Evolutionary conservation across 2,888 invertebrate species (phyloP).

Genomic region (Coenonympha arcania): DNA sequence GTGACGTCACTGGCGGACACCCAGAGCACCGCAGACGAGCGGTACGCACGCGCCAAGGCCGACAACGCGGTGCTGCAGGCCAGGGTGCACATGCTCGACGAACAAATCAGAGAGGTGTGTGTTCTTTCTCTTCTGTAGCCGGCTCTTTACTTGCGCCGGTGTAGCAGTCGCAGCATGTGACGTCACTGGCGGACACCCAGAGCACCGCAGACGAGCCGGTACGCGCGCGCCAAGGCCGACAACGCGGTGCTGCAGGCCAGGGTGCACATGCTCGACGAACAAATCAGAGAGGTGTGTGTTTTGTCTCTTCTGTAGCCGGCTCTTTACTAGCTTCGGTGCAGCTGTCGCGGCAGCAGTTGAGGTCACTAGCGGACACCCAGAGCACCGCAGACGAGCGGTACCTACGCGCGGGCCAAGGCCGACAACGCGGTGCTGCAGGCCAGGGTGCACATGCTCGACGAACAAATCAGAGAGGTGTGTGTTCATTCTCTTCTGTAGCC

Average conservation of each 20-base stretch:
- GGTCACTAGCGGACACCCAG: too few relatives aligned
- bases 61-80: slow-evolving; percentile 94
- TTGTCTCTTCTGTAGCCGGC: neutral
- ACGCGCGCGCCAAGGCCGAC: slow-evolving; percentile 91
- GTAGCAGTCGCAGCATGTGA: too few relatives aligned
- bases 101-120: slow-evolving; percentile 82
- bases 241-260: slow-evolving; percentile 93
- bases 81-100: slow-evolving; percentile 92
- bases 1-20: slow-evolving; percentile 91
- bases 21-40: slow-evolving; percentile 88
- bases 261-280: slow-evolving; percentile 93
- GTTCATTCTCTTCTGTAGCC: neutral
- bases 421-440: slow-evolving; percentile 94
- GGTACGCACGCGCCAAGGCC: slow-evolving; percentile 90
- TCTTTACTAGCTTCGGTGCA: slow-evolving; percentile 78
- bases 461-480: slow-evolving; percentile 82
- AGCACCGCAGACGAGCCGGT: slow-evolving; percentile 91
- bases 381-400: slow-evolving; percentile 89
- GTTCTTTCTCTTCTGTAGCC: neutral
- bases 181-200: too few relatives aligned
- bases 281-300: slow-evolving; percentile 77
- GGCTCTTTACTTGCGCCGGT: too few relatives aligned
- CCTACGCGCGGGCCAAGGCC: slow-evolving; percentile 90
- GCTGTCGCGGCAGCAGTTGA: slow-evolving; percentile 92
- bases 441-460: slow-evolving; percentile 92